These are phyloP conservation scores for Apocheima hispidaria DNA, from an alignment of 2,888 invertebrate genomes.

Conservation along the genomic window DNA sequence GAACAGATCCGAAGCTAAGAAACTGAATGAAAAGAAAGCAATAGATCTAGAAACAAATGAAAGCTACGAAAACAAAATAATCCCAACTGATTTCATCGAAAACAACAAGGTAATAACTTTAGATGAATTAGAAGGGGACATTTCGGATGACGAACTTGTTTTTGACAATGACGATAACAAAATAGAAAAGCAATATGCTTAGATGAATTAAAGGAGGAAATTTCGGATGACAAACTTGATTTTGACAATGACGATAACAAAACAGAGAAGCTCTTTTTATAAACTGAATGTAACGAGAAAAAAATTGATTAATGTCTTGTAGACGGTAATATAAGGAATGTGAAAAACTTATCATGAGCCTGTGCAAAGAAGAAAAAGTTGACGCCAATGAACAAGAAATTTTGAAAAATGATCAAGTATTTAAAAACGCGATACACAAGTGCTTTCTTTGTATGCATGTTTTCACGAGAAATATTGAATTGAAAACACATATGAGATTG, in stretches of 20 bases:
- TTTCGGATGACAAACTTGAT: no score
- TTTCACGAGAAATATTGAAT: not conserved
- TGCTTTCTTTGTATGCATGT: not conserved
- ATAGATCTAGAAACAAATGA: not conserved
- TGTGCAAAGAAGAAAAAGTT: not conserved
- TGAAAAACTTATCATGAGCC: not conserved
- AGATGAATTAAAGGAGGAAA: not conserved
- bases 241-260: no score
- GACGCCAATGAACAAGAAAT: not conserved
- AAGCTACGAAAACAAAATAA: not conserved
- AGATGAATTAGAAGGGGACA: not conserved
- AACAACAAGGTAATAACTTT: slow-evolving; percentile 1
- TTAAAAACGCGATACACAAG: not conserved
- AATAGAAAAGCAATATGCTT: not conserved
- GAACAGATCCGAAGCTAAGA: not conserved
- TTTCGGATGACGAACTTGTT: not conserved
- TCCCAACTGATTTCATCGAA: not conserved
- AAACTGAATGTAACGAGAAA: not conserved
- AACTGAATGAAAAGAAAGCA: not conserved
- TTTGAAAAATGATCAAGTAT: not conserved
- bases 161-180: not conserved
- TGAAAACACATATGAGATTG: not conserved
- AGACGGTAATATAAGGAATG: not conserved
- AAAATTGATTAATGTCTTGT: not conserved
- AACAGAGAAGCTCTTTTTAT: not conserved